These are phyloP conservation scores for Motacilla tschutschensis DNA, from an alignment of 2,113 vertebrate species.

Conservation along the genomic window DNA sequence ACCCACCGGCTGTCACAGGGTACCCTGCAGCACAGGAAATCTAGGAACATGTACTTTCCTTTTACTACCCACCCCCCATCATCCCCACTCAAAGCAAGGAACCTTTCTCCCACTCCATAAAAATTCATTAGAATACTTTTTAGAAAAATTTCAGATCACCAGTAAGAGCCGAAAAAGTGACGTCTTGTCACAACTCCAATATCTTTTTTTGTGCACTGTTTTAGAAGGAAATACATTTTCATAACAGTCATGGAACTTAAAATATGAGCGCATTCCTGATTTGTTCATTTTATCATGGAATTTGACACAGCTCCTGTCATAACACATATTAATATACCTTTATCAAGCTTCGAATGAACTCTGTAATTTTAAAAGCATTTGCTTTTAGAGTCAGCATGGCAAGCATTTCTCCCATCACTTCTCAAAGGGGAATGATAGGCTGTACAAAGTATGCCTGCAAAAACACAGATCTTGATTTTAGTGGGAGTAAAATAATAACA, in stretches of 20 bases:
- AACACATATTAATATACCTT: conserved; percentile 35
- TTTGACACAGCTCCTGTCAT: conserved; percentile 39
- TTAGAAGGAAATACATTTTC: conserved; percentile 20
- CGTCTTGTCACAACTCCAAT: conserved; percentile 11
- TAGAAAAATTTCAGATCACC: neutral
- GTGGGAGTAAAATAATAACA: neutral
- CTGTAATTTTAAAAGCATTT: conserved; percentile 29
- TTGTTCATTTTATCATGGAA: conserved; percentile 26
- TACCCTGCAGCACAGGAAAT: neutral
- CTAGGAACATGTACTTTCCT: neutral
- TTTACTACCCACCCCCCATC: neutral
- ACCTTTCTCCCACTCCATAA: neutral
- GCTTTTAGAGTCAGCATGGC: neutral
- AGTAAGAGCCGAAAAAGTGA: neutral
- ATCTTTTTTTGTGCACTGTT: neutral
- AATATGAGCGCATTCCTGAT: neutral
- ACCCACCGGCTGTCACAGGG: neutral
- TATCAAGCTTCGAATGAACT: conserved; percentile 13
- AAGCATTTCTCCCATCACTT: conserved; percentile 1
- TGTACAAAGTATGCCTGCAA: neutral
- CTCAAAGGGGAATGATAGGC: conserved; percentile 7
- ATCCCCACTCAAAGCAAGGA: neutral
- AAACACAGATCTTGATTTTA: neutral
- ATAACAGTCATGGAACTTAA: neutral
- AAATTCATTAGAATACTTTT: neutral